Evolutionary conservation across 1,140 invertebrate genomes (phyloP).

Genomic region (Atopsyche davidsoni): DNA sequence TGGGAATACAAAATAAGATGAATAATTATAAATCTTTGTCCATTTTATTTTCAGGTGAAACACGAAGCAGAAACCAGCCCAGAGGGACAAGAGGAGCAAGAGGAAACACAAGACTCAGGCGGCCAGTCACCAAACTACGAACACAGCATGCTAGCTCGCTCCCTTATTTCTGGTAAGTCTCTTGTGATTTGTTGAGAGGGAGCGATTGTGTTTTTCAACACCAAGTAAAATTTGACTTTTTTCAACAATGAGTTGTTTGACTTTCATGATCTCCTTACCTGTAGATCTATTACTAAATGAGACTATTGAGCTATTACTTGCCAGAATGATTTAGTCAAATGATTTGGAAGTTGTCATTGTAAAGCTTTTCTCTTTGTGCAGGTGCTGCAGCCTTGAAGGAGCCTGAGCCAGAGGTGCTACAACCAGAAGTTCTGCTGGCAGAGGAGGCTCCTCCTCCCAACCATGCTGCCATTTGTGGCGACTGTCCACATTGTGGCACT

Average conservation of each 20-base stretch:
- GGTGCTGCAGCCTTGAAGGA: slow-evolving; percentile 43
- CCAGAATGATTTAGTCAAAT: no score
- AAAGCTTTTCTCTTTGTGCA: slow-evolving; percentile 39
- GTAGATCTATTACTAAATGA: no score
- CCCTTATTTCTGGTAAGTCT: slow-evolving; percentile 42
- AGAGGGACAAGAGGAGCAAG: neutral
- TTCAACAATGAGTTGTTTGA: no score
- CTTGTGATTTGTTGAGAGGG: no score
- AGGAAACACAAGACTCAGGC: slow-evolving; percentile 1
- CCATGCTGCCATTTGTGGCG: slow-evolving; percentile 54
- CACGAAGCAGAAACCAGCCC: slow-evolving; percentile 16
- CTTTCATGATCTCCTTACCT: no score
- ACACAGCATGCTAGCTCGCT: slow-evolving; percentile 49
- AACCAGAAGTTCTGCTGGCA: slow-evolving; percentile 40
- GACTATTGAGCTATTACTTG: no score
- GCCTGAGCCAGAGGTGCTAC: neutral
- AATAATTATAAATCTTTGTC: no score
- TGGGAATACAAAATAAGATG: no score
- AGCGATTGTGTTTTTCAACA: no score
- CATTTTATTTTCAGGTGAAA: slow-evolving; percentile 24
- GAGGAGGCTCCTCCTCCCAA: slow-evolving; percentile 43
- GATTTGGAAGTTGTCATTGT: slow-evolving; percentile 1
- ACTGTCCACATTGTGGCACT: slow-evolving; percentile 61
- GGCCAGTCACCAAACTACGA: slow-evolving; percentile 41
- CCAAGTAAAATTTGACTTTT: no score